Evolutionary conservation across 2,888 invertebrate species (phyloP).

Genomic region (Spodoptera picta): DNA sequence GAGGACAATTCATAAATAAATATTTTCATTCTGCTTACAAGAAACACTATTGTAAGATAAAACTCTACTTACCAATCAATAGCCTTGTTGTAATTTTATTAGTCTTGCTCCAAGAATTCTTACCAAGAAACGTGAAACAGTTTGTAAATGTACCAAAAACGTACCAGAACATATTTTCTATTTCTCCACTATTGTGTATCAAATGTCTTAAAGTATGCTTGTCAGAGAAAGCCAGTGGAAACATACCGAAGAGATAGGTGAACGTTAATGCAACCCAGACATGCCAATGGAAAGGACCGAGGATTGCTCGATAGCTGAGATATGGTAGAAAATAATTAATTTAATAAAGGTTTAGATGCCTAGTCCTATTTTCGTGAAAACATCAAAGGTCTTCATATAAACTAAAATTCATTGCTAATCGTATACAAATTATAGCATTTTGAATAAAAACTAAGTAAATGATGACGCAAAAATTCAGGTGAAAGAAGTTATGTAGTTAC

Average conservation of each 20-base stretch:
- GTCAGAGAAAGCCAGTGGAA: slow-evolving; percentile 93
- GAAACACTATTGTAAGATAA: not conserved
- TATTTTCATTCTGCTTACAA: not conserved
- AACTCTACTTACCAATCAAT: slow-evolving; percentile 89
- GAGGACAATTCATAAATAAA: slow-evolving; percentile 10
- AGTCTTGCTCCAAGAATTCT: slow-evolving; percentile 92
- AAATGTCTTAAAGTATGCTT: slow-evolving; percentile 91
- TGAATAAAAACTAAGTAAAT: not conserved
- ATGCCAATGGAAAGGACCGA: slow-evolving; percentile 94
- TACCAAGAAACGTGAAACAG: slow-evolving; percentile 92
- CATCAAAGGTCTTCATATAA: too few relatives aligned
- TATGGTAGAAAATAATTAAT: slow-evolving; percentile 38
- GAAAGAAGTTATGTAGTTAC: slow-evolving; percentile 63
- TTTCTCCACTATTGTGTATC: slow-evolving; percentile 91
- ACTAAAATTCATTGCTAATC: too few relatives aligned
- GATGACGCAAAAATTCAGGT: too few relatives aligned
- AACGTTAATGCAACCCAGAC: slow-evolving; percentile 93
- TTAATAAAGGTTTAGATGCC: not conserved
- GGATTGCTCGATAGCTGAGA: slow-evolving; percentile 92
- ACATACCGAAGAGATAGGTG: slow-evolving; percentile 92
- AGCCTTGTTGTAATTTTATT: slow-evolving; percentile 91
- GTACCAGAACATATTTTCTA: slow-evolving; percentile 96
- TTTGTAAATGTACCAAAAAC: slow-evolving; percentile 96
- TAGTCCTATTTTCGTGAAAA: not conserved
- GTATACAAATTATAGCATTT: not conserved